Base-by-base conservation (phyloP, 1,140 invertebrate species). In the Drosophila subpulchrella region DNA sequence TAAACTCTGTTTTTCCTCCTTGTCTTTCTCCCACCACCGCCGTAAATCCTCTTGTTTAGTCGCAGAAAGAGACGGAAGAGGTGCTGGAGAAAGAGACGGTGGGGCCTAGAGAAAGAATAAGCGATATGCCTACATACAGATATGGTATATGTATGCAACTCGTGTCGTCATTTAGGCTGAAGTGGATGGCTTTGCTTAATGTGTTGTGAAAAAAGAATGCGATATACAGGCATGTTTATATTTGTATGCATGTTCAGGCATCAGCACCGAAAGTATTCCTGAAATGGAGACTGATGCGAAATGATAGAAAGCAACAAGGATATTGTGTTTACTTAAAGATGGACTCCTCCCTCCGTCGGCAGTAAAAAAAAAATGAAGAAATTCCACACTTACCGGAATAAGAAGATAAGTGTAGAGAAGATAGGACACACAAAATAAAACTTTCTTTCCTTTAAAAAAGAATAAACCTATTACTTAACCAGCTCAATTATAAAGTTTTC, bases 141-240 rank as follows among this genome's bases (percentile, higher is more conserved):
- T 27, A 27, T 27, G 4, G 27, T 27, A 27, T 27, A 70, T 67
- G 47, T 67, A 39, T 38, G 63, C 50, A 70, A 27, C 62, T 70
- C 17, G 62, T 70, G 62, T 70, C 61, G 66, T 41, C 66, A 70
- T 70, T 70, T 68, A 55, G 67, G 32, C 63, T 24, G 27, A 44
- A 68, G 63, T 68, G 65, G 36, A 71, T 47, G 66, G 51, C 51
- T 70, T 47, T 71, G 67, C 51, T 57, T 71, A 72, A 71, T 71
- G 68, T 70, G 20, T 71, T 71, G 66, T 57, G 63, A 32, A 17
- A 36, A 5, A 57, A 27, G 27, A 53, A 54, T 27, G 51, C 61
- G 27, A 42, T 36, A 39, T 27, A 20, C 6, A 27, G 27, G 30
- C 32, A 34, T 10, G 32, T 34, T 3, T 34, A 34, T 34, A 34